Conservation (phyloP, 2,797 vertebrate genomes). For the Acanthis flammea region DNA sequence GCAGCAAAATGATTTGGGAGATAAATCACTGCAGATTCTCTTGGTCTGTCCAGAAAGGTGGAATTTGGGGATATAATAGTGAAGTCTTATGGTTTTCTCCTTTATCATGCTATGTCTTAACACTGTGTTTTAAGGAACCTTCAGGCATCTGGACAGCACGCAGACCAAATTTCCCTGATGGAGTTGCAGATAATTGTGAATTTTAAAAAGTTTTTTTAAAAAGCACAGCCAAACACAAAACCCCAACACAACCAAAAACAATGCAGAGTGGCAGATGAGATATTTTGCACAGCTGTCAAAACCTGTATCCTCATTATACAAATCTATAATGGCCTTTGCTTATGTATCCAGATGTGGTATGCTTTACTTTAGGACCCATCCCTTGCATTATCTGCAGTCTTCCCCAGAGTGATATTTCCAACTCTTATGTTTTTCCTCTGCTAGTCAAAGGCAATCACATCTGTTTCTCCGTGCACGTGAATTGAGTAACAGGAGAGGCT, state of each 20-base stretch:
- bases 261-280: not conserved
- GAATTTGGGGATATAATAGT: not conserved
- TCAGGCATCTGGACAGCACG: not conserved
- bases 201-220: not conserved
- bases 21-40: not conserved
- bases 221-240: not conserved
- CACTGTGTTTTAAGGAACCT: not conserved
- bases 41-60: not conserved
- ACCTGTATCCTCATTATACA: not conserved
- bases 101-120: not conserved
- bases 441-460: not conserved
- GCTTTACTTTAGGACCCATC: not conserved
- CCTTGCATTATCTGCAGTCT: not conserved
- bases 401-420: not conserved
- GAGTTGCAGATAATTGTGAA: not conserved
- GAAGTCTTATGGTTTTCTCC: not conserved
- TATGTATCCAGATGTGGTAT: not conserved
- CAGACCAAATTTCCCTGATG: not conserved
- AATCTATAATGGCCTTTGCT: not conserved
- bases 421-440: not conserved
- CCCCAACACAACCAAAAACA: fast-evolving
- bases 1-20: not conserved
- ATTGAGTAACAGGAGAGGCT: not conserved
- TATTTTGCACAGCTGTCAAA: not conserved
- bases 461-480: not conserved